Percentiles rank a stretch among this genome's conserved stretches.
These are phyloP conservation scores for Isotomurus palustris DNA, from an alignment of 2,888 invertebrate species.

Conservation along the genomic window DNA sequence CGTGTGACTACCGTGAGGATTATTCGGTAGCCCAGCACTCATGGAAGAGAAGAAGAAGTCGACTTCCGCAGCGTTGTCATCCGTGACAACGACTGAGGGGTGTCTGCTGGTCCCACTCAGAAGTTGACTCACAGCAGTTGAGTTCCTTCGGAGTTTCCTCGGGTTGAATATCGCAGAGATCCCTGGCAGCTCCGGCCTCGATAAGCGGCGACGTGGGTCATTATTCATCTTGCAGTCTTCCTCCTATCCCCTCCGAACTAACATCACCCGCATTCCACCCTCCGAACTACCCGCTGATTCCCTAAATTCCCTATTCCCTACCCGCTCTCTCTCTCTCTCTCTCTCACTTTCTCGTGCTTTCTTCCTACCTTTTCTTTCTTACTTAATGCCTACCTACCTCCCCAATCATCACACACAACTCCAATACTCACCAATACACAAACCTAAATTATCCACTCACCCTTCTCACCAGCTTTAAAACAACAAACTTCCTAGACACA, in stretches of 20 bases:
- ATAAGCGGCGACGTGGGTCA: constrained; percentile 45
- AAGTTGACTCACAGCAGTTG: constrained; percentile 45
- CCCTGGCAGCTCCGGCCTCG: constrained; percentile 44
- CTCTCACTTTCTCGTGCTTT: no score
- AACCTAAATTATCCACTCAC: no score
- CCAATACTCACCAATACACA: background rate
- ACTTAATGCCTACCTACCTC: background rate
- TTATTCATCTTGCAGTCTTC: constrained; percentile 42
- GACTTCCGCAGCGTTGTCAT: constrained; percentile 53
- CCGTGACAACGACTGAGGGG: constrained; percentile 60
- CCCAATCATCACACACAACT: background rate
- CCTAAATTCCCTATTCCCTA: background rate
- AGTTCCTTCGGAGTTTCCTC: constrained; percentile 51
- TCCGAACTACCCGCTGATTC: background rate
- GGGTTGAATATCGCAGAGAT: constrained; percentile 78
- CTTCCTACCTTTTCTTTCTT: background rate
- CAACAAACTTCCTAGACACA: no score
- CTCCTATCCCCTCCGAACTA: background rate
- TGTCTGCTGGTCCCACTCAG: constrained; percentile 35
- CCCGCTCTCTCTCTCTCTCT: background rate
- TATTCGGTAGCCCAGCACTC: constrained; percentile 19
- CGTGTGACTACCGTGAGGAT: constrained; percentile 5
- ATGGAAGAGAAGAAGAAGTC: constrained; percentile 36
- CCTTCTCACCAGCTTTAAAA: no score
- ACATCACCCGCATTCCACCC: background rate